Evolutionary conservation across 1,140 invertebrate genomes (phyloP), one percentile per base, ranked within the genome.

Genomic region (Rhagoletis zephyria): DNA sequence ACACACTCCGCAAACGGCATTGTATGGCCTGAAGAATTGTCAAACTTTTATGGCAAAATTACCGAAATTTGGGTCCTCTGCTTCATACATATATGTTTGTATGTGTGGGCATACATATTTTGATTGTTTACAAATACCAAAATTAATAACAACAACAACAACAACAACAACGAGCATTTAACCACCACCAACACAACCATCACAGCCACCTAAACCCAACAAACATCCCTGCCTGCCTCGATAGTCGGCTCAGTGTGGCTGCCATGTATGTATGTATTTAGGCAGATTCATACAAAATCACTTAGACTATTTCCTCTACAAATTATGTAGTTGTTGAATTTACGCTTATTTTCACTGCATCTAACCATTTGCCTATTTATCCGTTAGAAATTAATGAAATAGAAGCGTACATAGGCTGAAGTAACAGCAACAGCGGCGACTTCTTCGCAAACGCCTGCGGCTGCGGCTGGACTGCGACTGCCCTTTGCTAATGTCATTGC

Each of bases 291-390:
- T 9, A 19, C 16, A 85, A 85, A 51, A 85, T 16, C 16, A 63
- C n/a, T 42, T 48, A 7, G 48, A n/a, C 5, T 30, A 81, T 56
- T 81, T 81, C 74, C 74, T 14, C 19, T 42, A 56, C 74, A 81
- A 81, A 56, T 30, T 30, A 30, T 30, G 30, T 81, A 59, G 74
- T 81, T 81, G 48, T 81, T 81, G 74, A 19, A 81, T 81, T 81
- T 59, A 81, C 74, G 74, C 51, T 81, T 56, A 81, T 81, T 59
- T 56, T 81, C 74, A 81, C n/a, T 56, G 16, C 74, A 48, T 4
- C n/a, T 81, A 48, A 42, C 45, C 74, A 81, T 81, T 81, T 81
- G 74, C 74, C 74, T 81, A 81, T 81, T 81, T 81, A 81, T 81
- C 48, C 48, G 74, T 81, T 81, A 19, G 51, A 81, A 81, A 81